Evolutionary conservation across 2,888 invertebrate species (phyloP).

Genomic region (Autographa pulchrina): DNA sequence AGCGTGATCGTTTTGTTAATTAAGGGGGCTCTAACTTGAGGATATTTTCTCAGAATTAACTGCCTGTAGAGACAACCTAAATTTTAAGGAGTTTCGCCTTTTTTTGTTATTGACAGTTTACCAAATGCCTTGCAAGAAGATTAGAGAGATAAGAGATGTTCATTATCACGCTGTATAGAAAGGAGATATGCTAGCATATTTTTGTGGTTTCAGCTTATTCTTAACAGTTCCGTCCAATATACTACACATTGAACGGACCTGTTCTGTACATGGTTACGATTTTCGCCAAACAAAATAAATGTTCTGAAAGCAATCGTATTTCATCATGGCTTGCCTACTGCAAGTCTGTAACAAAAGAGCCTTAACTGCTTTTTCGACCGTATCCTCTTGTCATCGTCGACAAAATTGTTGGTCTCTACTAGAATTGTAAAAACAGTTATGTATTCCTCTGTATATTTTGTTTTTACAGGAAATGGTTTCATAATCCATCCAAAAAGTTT

Average conservation of each 20-base stretch:
- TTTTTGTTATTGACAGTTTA: neutral
- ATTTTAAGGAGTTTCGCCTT: neutral
- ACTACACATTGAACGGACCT: too few relatives aligned
- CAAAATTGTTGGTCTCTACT: neutral
- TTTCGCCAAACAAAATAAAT: neutral
- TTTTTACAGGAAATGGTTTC: constrained; percentile 6
- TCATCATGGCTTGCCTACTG: neutral
- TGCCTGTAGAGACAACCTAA: neutral
- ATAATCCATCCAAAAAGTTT: constrained; percentile 13
- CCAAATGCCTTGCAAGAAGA: too few relatives aligned
- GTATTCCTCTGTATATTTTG: neutral
- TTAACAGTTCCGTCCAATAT: too few relatives aligned
- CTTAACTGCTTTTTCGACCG: constrained; percentile 2
- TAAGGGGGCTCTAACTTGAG: constrained; percentile 8
- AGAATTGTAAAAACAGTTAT: neutral
- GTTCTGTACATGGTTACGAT: neutral
- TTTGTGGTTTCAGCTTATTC: too few relatives aligned
- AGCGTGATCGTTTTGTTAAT: constrained; percentile 36
- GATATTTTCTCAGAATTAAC: constrained; percentile 13
- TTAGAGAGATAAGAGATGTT: too few relatives aligned
- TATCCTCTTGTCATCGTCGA: neutral
- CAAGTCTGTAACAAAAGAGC: constrained; percentile 7
- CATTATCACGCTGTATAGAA: too few relatives aligned
- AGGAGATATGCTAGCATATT: too few relatives aligned
- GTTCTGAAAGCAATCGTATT: neutral